Evolutionary conservation across 1,140 invertebrate species (phyloP), one percentile per base, ranked within the genome.

Genomic region (Eumeta japonica): DNA sequence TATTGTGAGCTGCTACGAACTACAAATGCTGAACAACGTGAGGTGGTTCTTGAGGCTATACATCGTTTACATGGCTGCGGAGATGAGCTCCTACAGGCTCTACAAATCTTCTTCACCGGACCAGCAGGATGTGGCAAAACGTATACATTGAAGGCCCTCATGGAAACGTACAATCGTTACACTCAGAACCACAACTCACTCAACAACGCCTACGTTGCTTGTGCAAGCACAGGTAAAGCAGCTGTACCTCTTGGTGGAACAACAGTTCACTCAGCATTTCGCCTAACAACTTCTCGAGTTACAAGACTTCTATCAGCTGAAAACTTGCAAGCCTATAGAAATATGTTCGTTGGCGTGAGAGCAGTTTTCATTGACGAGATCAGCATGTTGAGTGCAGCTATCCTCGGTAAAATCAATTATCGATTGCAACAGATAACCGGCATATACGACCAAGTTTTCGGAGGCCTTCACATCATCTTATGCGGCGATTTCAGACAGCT

Each of bases 41-140:
- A 44, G 38, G 20, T 50, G 11, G 33, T 50, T 41, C 48, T 37
- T 42, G 45, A 50, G 45, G 39, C 35, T 17, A 42, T 50, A 44
- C 35, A 39, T 50, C 41, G 48, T 31, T 42, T 47, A 35, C 39
- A 42, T 45, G 37, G 40, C 19, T 40, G 43, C 33, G 33, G 33
- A 33, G 36, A 31, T 32, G 14, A 37, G 31, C 7, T 29, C 16
- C 16, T 36, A 24, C n/a, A n/a, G n/a, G 32, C 41, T 10, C 28
- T 55, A 18, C 50, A 60, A 55, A 32, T 62, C 13, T 62, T 59
- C 36, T 49, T 58, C 19, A 50, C 56, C 16, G 56, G 58, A 16
- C 55, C 56, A 11, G 54, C 50, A 10, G 52, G 51, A 14, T 53
- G 52, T 47, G 54, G 52, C 4, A 59, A 57, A 57, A 59, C 50